A percentile compares a stretch with the other conserved stretches of the same genome.
Conservation (phyloP, 2,113 vertebrate genomes). For the Brienomyrus longianalis region DNA sequence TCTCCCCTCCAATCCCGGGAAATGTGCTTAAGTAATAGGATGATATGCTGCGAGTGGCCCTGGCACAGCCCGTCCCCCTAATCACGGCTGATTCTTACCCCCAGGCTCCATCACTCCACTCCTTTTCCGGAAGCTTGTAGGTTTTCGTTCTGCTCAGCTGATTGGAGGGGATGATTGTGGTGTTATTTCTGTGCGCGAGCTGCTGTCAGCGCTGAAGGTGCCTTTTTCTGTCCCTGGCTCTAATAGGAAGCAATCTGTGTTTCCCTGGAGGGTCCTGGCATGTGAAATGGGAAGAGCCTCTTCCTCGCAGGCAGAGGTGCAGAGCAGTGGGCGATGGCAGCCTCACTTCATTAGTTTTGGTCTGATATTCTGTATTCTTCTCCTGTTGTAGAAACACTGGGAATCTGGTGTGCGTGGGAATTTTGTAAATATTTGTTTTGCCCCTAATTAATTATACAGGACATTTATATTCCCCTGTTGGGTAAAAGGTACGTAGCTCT, state of each 20-base stretch:
- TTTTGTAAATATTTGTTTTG: slow-evolving; percentile 14
- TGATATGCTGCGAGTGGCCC: slow-evolving; percentile 57
- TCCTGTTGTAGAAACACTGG: slow-evolving; percentile 25
- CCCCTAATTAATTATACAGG: slow-evolving; percentile 2
- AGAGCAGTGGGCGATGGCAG: slow-evolving; percentile 63
- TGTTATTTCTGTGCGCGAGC: slow-evolving; percentile 79
- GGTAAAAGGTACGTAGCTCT: background rate
- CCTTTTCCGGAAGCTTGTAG: slow-evolving; percentile 74
- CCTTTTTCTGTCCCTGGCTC: slow-evolving; percentile 79
- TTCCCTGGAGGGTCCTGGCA: slow-evolving; percentile 72
- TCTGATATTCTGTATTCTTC: slow-evolving; percentile 48
- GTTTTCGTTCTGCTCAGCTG: slow-evolving; percentile 84
- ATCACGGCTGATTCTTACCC: slow-evolving; percentile 85
- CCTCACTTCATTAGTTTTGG: slow-evolving; percentile 73
- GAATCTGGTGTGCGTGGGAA: background rate
- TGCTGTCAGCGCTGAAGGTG: slow-evolving; percentile 74
- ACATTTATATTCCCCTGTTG: background rate
- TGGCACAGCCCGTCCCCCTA: slow-evolving; percentile 75
- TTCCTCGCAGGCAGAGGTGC: slow-evolving; percentile 65
- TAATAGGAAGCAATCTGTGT: slow-evolving; percentile 80
- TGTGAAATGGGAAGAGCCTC: slow-evolving; percentile 76
- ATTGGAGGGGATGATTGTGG: slow-evolving; percentile 86
- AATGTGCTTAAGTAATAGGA: background rate
- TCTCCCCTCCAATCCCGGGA: background rate
- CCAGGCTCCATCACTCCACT: slow-evolving; percentile 80